Base-by-base conservation (phyloP, 2,888 invertebrate genomes). In the Xylota sylvarum region DNA sequence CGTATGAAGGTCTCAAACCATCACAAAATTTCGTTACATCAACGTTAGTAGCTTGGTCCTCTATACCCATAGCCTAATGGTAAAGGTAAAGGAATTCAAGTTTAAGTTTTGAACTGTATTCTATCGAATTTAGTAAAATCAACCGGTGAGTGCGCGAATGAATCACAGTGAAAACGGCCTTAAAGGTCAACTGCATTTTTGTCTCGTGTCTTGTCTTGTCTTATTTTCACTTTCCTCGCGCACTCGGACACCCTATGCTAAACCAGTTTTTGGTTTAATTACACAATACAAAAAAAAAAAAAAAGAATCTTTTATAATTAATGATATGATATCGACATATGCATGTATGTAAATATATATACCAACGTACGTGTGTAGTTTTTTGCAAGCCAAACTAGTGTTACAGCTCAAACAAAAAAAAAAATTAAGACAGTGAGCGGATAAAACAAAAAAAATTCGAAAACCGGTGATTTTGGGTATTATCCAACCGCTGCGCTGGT, bases 151-250 rank as follows among this genome's bases (percentile, higher is more conserved):
- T 30, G n/a, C 5, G 30, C 7, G 12, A 30, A 10, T n/a, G n/a
- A 10, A 6, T 55, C 6, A n/a, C 2, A 35, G 35, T 30, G 14
- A 14, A 32, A 32, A n/a, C 14, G 30, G 55, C 55, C 30, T 55
- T 55, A 55, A 55, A 55, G 55, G 55, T 55, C 55, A 55, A 55
- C 55, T 32, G 7, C 32, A 32, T 32, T 55, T 32, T 32, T 30
- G 6, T 2, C 6, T 52, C 27, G 4, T 30, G 10, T n/a, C 14
- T 32, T 14, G 14, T 30, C 12, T 27, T 30, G 10, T n/a, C 14
- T 32, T 14, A 32, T 30, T 23, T 27, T 14, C 55, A 7, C 14
- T n/a, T 30, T 10, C 4, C 5, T 5, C n/a, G 5, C 14, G 14
- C 14, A 23, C 3, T 43, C 5, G 14, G 14, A 10, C 7, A 35